Percentiles rank a stretch among this genome's conserved stretches.
These are phyloP conservation scores for Cyphomyrus discorhynchus DNA, from an alignment of 2,113 vertebrate species.

Conservation along the genomic window DNA sequence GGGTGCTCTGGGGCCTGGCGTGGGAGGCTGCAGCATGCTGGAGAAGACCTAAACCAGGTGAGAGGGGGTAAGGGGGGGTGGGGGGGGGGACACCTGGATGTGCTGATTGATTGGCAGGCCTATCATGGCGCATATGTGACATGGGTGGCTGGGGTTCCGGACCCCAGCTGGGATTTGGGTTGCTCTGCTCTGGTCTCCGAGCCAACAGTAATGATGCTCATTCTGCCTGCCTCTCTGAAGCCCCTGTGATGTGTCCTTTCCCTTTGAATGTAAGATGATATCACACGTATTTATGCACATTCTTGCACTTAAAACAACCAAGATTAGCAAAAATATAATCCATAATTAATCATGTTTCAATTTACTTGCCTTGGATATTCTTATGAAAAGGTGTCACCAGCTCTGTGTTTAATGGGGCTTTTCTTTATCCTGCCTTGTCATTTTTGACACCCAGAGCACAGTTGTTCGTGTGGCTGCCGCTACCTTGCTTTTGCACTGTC, in stretches of 20 bases:
- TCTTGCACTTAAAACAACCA: not conserved
- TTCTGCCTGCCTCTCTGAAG: constrained; percentile 49
- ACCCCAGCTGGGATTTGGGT: constrained; percentile 41
- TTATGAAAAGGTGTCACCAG: not conserved
- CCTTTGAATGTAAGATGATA: constrained; percentile 21
- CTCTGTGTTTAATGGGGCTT: not conserved
- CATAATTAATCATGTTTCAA: not conserved
- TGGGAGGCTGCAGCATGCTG: constrained; percentile 53
- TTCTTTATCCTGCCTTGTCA: not conserved
- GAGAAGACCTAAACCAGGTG: constrained; percentile 62
- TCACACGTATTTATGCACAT: not conserved
- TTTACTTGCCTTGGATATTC: not conserved
- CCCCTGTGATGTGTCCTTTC: constrained; percentile 44
- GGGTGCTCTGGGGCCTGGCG: constrained; percentile 56
- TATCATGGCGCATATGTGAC: constrained; percentile 47
- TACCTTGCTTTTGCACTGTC: not conserved
- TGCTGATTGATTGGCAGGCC: constrained; percentile 37
- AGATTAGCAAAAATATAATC: not conserved
- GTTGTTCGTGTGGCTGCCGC: not conserved
- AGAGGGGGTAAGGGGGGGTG: not conserved
- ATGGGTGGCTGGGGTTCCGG: constrained; percentile 40
- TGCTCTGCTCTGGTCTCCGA: constrained; percentile 46
- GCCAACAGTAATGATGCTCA: constrained; percentile 50
- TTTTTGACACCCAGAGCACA: not conserved
- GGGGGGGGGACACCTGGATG: constrained; percentile 20